Evolutionary conservation across 2,797 vertebrate species (phyloP), one percentile per base, ranked within the genome.

Genomic region (Naso thynnoides): DNA sequence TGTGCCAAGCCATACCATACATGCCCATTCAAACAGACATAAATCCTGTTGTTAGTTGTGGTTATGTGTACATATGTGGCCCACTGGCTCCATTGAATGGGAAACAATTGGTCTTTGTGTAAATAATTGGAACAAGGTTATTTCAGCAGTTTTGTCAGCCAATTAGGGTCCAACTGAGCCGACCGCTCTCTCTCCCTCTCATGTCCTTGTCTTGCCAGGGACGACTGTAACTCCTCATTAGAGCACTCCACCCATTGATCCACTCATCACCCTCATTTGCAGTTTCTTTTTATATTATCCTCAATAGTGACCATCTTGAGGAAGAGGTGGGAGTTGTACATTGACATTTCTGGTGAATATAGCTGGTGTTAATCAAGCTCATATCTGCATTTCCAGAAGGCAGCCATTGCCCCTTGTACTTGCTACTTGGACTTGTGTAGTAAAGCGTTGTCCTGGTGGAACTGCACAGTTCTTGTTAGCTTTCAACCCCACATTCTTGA

Each of bases 81-180:
- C 70, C 76, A 60, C 58, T 79, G 74, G 81, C 73, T 80, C 67
- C 68, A 54, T 81, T 86, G 78, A 91, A 81, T 53, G 62, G 49
- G 27, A 77, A 86, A 85, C 88, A 91, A 87, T 84, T 78, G 76
- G 41, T 89, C 88, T 90, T 90, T 94, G 88, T 93, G 31, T 18
- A 64, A 80, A 61, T 93, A 92, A 94, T 90, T 93, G 86, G 88
- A 93, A 91, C 87, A 92, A 77, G 82, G 87, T 86, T 86, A 86
- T 90, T 84, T 83, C 78, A 68, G 81, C 75, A 55, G 79, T 82
- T 84, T 86, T 21, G 42, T 91, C 78, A 83, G 91, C 91, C 90
- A 92, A 90, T 93, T 90, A 92, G 72, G 78, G 67, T 84, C 71
- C 66, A 19, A 50, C 69, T 52, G 76, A 80, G 63, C 59, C 52